Evolutionary conservation across 2,888 invertebrate species (phyloP).

Genomic region (Ormyrus labotus): DNA sequence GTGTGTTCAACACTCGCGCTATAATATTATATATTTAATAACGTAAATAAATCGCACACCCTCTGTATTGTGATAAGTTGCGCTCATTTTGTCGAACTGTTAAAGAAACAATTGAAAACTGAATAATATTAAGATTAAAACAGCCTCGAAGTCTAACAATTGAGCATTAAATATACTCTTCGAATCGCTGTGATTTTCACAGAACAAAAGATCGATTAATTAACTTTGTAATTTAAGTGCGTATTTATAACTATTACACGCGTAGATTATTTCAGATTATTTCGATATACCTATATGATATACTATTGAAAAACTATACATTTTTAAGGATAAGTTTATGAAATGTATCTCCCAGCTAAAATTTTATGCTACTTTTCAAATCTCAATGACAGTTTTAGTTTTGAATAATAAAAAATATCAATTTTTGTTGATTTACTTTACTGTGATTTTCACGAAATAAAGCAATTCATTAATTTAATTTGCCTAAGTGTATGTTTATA

Average conservation of each 20-base stretch:
- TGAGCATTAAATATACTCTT: background rate
- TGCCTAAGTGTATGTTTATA: background rate
- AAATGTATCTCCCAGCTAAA: too few species aligned
- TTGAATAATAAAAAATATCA: background rate
- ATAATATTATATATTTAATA: slow-evolving; percentile 8
- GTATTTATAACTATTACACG: background rate
- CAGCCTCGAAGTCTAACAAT: slow-evolving; percentile 19
- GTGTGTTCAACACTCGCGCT: slow-evolving; percentile 35
- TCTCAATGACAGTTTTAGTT: too few species aligned
- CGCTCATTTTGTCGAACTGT: slow-evolving; percentile 52
- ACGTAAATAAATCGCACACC: slow-evolving; percentile 40
- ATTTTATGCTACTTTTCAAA: too few species aligned
- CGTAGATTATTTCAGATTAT: too few species aligned
- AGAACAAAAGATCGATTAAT: too few species aligned
- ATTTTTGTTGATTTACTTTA: background rate
- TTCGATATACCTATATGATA: too few species aligned
- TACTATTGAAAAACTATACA: too few species aligned
- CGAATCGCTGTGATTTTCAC: background rate
- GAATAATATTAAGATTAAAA: slow-evolving; percentile 28
- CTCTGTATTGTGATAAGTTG: slow-evolving; percentile 62
- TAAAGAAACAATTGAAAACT: slow-evolving; percentile 27
- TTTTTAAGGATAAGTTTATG: too few species aligned
- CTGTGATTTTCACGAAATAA: slow-evolving; percentile 23
- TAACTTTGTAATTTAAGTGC: too few species aligned
- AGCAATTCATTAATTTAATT: background rate